Evolutionary conservation across 2,797 vertebrate species (phyloP).

Genomic region (Cynopterus sphinx): DNA sequence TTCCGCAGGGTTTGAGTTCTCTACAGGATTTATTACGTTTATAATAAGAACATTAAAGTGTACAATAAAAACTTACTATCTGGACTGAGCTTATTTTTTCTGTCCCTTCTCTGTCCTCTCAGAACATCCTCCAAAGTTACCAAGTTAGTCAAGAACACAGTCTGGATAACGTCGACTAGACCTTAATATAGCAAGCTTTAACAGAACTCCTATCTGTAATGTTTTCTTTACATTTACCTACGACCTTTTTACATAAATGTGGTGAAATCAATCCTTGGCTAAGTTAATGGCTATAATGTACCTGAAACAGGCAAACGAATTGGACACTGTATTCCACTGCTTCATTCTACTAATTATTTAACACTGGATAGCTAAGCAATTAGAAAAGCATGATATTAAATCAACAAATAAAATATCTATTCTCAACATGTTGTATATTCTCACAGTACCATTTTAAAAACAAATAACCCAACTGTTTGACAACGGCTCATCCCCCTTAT

Average conservation of each 20-base stretch:
- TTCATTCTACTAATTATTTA: not conserved
- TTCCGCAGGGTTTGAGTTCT: rapidly evolving
- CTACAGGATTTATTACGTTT: not conserved
- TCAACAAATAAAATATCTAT: not conserved
- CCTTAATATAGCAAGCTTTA: not conserved
- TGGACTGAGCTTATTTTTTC: too few relatives aligned
- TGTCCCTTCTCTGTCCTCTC: not conserved
- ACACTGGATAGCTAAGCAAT: not conserved
- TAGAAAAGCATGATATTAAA: not conserved
- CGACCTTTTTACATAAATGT: not conserved
- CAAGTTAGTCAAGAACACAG: not conserved
- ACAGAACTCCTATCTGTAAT: rapidly evolving
- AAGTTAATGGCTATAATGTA: not conserved
- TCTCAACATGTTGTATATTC: not conserved
- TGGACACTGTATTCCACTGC: not conserved
- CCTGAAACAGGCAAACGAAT: conserved; percentile 9
- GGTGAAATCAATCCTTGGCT: not conserved
- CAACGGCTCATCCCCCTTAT: not conserved
- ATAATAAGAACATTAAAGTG: not conserved
- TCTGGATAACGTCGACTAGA: not conserved
- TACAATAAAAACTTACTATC: not conserved
- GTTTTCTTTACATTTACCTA: not conserved
- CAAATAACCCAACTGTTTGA: not conserved
- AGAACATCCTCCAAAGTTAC: not conserved
- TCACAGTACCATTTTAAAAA: not conserved